phyloP scores from a whole-genome alignment of 2,888 invertebrate genomes.

The Notodonta dromedarius region DNA sequence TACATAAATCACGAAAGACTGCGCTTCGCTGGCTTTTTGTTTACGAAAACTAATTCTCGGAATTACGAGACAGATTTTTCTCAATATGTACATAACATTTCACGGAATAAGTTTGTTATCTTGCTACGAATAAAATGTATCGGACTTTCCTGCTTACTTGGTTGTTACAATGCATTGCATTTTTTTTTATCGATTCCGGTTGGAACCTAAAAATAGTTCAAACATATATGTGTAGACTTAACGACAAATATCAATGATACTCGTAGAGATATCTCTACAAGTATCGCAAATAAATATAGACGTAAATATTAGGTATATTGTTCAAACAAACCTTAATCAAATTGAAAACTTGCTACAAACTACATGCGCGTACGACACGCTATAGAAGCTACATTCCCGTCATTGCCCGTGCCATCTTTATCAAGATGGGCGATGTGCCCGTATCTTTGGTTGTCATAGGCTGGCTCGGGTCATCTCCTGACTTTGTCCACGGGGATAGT shows the following conservation, averaged over 20 bases:
- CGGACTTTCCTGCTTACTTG: constrained; percentile 24
- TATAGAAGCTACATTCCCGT: no score
- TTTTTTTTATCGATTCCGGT: no score
- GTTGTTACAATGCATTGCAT: no score
- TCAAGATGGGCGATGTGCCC: background rate
- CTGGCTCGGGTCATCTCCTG: background rate
- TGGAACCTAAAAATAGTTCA: no score
- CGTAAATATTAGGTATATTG: no score
- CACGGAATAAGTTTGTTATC: constrained; percentile 11
- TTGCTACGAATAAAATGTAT: constrained; percentile 7
- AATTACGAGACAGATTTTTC: constrained; percentile 13
- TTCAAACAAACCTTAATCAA: background rate
- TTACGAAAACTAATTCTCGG: constrained; percentile 20
- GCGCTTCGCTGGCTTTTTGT: constrained; percentile 13
- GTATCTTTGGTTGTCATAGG: background rate
- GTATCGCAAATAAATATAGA: no score
- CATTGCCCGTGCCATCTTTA: background rate
- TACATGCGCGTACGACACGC: background rate
- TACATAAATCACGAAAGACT: constrained; percentile 8
- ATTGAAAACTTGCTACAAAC: background rate
- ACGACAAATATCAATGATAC: no score
- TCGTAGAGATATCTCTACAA: no score
- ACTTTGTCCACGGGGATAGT: constrained; percentile 17
- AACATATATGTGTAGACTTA: no score
- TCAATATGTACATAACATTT: constrained; percentile 14